These are phyloP conservation scores for Mugil cephalus DNA, from an alignment of 2,113 vertebrate genomes.

Conservation along the genomic window DNA sequence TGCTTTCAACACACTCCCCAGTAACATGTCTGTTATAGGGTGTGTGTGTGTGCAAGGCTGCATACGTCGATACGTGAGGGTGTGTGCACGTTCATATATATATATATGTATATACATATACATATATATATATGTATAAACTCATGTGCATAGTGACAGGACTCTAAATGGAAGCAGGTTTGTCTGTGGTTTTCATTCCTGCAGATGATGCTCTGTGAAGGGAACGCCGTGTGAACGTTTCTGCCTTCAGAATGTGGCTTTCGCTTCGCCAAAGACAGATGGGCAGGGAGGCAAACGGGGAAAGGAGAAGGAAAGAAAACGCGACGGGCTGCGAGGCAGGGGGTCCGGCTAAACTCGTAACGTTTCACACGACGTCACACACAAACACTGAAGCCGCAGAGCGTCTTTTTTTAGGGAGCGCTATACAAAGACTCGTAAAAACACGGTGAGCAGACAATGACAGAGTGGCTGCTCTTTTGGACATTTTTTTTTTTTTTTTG, in stretches of 20 bases:
- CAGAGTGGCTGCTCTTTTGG: slow-evolving; percentile 58
- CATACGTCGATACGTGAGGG: not conserved
- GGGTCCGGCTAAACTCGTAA: slow-evolving; percentile 21
- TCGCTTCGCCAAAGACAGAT: slow-evolving; percentile 58
- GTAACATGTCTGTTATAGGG: slow-evolving; percentile 36
- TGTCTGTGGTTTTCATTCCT: slow-evolving; percentile 71
- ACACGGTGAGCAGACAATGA: slow-evolving; percentile 65
- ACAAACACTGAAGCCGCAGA: slow-evolving; percentile 43
- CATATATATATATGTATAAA: slow-evolving; percentile 5
- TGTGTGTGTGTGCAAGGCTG: slow-evolving; percentile 20
- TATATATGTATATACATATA: slow-evolving; percentile 9
- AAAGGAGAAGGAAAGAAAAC: slow-evolving; percentile 23
- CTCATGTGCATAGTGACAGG: slow-evolving; percentile 44
- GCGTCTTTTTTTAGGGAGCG: slow-evolving; percentile 30
- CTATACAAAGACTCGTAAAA: slow-evolving; percentile 55
- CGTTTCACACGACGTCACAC: slow-evolving; percentile 60
- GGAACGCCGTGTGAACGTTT: slow-evolving; percentile 60
- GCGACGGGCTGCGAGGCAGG: slow-evolving; percentile 21
- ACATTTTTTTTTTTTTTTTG: slow-evolving; percentile 48
- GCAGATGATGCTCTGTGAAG: slow-evolving; percentile 60
- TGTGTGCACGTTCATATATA: not conserved
- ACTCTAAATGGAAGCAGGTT: slow-evolving; percentile 80
- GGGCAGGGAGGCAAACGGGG: slow-evolving; percentile 28
- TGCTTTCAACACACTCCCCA: slow-evolving; percentile 56
- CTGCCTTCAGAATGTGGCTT: slow-evolving; percentile 43